These are phyloP conservation scores for Gadopsis bispinosus DNA, from an alignment of 2,797 vertebrate species.

Conservation along the genomic window DNA sequence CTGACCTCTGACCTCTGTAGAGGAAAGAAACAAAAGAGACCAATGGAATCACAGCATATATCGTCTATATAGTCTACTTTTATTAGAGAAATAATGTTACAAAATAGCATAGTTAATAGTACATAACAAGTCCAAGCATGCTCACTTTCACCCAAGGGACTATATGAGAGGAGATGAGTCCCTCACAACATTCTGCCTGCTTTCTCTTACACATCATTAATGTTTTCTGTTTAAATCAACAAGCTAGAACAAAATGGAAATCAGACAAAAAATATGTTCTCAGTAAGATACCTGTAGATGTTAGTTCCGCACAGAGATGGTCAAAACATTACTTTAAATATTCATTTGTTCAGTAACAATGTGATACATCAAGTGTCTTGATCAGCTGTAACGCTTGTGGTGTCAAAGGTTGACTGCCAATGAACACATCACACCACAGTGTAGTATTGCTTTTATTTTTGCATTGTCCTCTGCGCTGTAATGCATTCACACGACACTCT, in stretches of 20 bases:
- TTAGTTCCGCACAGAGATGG: background rate
- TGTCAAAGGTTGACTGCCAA: background rate
- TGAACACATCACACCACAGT: background rate
- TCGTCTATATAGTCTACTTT: conserved; percentile 36
- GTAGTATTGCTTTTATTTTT: background rate
- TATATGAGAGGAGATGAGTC: background rate
- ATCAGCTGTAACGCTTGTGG: background rate
- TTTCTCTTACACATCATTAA: background rate
- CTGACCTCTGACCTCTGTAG: background rate
- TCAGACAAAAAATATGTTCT: conserved; percentile 3
- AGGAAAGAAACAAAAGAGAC: background rate
- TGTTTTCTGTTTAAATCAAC: background rate
- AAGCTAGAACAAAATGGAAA: background rate
- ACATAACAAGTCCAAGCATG: conserved; percentile 29
- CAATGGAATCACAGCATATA: background rate
- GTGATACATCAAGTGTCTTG: background rate
- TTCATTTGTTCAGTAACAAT: background rate
- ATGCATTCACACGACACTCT: background rate
- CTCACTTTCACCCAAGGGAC: conserved; percentile 10
- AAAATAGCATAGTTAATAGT: conserved; percentile 30
- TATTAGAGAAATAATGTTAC: conserved; percentile 62
- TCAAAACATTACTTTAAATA: background rate
- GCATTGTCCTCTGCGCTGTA: background rate
- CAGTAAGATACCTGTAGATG: background rate
- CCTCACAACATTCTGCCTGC: background rate